Conservation (phyloP, 2,113 vertebrate genomes). For the Scomber japonicus region DNA sequence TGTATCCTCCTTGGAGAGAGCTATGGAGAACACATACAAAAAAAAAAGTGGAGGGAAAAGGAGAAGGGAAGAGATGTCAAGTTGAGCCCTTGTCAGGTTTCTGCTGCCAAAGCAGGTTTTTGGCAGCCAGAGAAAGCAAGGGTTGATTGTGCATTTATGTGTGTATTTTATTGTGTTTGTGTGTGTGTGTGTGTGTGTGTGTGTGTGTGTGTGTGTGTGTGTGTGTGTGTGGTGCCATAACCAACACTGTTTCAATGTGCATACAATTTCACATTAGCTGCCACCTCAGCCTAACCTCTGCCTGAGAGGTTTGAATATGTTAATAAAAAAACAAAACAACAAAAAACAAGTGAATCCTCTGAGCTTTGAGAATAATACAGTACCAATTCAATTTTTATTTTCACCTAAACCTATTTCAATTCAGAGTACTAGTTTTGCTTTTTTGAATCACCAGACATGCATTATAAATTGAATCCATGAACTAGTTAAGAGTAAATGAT, state of each 20-base stretch:
- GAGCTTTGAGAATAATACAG: not conserved
- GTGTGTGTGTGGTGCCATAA: constrained; percentile 29
- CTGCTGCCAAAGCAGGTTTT: constrained; percentile 65
- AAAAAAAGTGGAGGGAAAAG: constrained; percentile 1
- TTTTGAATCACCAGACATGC: not conserved
- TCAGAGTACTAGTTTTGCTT: not conserved
- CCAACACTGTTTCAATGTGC: constrained; percentile 28
- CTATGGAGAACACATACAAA: constrained; percentile 31
- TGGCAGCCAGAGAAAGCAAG: constrained; percentile 49
- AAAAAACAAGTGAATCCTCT: not conserved
- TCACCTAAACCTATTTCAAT: not conserved
- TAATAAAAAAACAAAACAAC: not conserved
- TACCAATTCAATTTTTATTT: not conserved
- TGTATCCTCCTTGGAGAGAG: constrained; percentile 25
- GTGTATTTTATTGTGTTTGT: not conserved
- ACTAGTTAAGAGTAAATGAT: too few species aligned
- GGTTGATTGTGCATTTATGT: constrained; percentile 11
- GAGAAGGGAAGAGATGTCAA: constrained; percentile 47
- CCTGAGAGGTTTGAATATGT: constrained; percentile 15
- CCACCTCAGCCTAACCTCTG: constrained; percentile 16
- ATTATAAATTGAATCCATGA: not conserved
- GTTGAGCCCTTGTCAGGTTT: constrained; percentile 59
- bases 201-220: not conserved
- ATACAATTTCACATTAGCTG: constrained; percentile 29
- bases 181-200: constrained; percentile 7